phyloP scores from a whole-genome alignment of 2,888 invertebrate species.

The Nymphalis urticae region DNA sequence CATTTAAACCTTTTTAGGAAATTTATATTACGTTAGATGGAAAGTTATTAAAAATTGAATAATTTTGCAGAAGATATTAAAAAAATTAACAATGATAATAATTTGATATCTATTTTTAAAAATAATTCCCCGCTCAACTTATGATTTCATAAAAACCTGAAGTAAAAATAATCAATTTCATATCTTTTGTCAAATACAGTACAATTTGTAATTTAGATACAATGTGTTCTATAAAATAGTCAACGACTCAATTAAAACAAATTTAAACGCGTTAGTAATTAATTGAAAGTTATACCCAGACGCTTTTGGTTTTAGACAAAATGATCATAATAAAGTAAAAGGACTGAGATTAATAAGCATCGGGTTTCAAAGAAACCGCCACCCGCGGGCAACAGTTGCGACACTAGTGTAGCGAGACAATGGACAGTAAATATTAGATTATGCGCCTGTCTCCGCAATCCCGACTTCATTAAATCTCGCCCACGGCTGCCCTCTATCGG shows the following conservation, averaged over 20 bases:
- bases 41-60: not conserved
- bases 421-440: conserved; percentile 58
- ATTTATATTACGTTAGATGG: not conserved
- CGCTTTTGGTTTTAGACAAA: conserved; percentile 24
- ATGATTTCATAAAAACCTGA: too few relatives aligned
- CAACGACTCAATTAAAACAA: not conserved
- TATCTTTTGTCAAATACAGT: not conserved
- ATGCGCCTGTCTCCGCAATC: conserved; percentile 53
- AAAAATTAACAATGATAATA: too few relatives aligned
- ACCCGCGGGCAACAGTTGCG: conserved; percentile 39
- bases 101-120: too few relatives aligned
- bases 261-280: not conserved
- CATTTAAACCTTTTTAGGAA: conserved; percentile 22
- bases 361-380: conserved; percentile 46
- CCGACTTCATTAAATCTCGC: conserved; percentile 62
- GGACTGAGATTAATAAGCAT: conserved; percentile 42
- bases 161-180: not conserved
- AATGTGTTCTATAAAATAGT: not conserved
- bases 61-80: not conserved
- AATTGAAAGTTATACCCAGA: conserved; percentile 9
- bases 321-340: conserved; percentile 34
- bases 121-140: too few relatives aligned
- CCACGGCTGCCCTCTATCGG: conserved; percentile 51
- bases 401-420: conserved; percentile 49
- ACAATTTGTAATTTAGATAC: not conserved